Percentiles rank a stretch among this genome's conserved stretches.
Evolutionary conservation across 2,113 vertebrate genomes (phyloP).

Genomic region (Ariopsis seemanni): DNA sequence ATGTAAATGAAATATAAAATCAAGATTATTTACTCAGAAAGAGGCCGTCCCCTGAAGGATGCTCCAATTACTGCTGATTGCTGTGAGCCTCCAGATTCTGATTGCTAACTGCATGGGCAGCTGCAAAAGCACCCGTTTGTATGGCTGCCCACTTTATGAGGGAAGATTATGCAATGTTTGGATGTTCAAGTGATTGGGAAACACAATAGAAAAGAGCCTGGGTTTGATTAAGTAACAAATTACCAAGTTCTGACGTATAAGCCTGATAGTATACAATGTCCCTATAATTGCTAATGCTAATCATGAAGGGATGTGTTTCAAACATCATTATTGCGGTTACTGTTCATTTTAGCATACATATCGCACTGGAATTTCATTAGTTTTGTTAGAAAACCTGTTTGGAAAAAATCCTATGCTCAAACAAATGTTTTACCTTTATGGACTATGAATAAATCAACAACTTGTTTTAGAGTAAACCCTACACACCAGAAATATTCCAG

Average conservation of each 20-base stretch:
- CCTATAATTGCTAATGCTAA: constrained; percentile 5
- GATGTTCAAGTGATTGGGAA: constrained; percentile 16
- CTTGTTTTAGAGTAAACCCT: neutral
- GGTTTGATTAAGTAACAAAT: constrained; percentile 28
- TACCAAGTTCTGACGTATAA: constrained; percentile 12
- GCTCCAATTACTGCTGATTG: constrained; percentile 65
- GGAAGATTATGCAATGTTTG: constrained; percentile 19
- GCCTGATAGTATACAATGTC: constrained; percentile 8
- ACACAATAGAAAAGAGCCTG: constrained; percentile 13
- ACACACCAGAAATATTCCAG: neutral
- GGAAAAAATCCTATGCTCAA: neutral
- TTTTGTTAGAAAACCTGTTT: neutral
- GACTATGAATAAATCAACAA: neutral
- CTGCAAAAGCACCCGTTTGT: constrained; percentile 43
- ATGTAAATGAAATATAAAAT: constrained; percentile 56
- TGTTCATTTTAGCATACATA: neutral
- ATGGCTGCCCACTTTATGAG: constrained; percentile 34
- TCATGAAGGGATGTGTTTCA: constrained; percentile 20
- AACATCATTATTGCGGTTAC: neutral
- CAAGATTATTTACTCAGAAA: constrained; percentile 36
- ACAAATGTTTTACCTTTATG: neutral
- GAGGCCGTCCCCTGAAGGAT: constrained; percentile 44
- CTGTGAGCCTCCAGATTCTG: constrained; percentile 55
- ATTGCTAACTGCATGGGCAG: constrained; percentile 57
- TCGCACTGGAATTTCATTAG: neutral